Evolutionary conservation across 2,113 vertebrate species (phyloP).

Genomic region (Lucifuga dentata): DNA sequence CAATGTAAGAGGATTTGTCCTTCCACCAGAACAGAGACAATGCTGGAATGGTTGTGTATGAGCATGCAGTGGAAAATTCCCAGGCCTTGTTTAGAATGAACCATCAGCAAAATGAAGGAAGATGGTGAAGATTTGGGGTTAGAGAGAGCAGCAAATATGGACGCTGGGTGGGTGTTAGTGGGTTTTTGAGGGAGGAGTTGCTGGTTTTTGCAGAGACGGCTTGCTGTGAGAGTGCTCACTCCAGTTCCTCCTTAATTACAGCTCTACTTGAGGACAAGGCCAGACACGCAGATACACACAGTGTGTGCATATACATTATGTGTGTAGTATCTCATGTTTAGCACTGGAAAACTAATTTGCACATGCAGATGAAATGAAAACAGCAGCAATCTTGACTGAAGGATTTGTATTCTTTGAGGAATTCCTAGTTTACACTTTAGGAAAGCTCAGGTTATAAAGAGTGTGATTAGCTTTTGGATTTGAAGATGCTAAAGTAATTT

Average conservation of each 20-base stretch:
- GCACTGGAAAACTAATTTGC: slow-evolving; percentile 28
- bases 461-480: not conserved
- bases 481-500: not conserved
- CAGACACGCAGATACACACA: slow-evolving; percentile 68
- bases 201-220: slow-evolving; percentile 71
- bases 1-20: not conserved
- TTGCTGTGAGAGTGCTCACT: slow-evolving; percentile 59
- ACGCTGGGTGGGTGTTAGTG: slow-evolving; percentile 68
- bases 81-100: slow-evolving; percentile 50
- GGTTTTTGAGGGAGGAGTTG: slow-evolving; percentile 74
- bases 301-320: slow-evolving; percentile 24
- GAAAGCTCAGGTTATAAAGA: slow-evolving; percentile 3
- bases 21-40: slow-evolving; percentile 11
- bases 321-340: slow-evolving; percentile 14
- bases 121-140: slow-evolving; percentile 64
- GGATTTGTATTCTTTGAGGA: slow-evolving; percentile 45
- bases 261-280: slow-evolving; percentile 71
- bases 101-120: slow-evolving; percentile 47
- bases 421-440: slow-evolving; percentile 26
- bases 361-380: slow-evolving; percentile 22
- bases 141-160: slow-evolving; percentile 51
- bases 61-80: slow-evolving; percentile 65
- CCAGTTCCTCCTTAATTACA: slow-evolving; percentile 77
- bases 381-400: slow-evolving; percentile 38
- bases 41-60: not conserved